These are phyloP conservation scores for Orthosia gracilis DNA, from an alignment of 2,888 invertebrate species.

Conservation along the genomic window DNA sequence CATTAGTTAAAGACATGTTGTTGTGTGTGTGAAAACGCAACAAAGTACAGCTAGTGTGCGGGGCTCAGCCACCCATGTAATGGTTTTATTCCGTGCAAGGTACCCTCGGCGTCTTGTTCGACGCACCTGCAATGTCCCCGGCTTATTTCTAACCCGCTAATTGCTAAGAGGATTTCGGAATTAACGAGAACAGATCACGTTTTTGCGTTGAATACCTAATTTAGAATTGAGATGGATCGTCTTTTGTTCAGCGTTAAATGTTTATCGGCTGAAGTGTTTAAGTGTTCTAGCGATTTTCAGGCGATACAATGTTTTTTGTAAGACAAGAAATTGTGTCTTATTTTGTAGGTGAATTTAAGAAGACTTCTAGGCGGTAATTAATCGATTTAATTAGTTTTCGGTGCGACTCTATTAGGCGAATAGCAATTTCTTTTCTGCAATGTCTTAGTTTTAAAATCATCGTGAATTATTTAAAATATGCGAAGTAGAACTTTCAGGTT, in stretches of 20 bases:
- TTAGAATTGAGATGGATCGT: constrained; percentile 56
- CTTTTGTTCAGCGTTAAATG: constrained; percentile 54
- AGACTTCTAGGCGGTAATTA: not conserved
- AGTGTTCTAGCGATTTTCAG: constrained; percentile 26
- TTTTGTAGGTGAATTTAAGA: not conserved
- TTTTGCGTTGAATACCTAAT: constrained; percentile 58
- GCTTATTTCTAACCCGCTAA: constrained; percentile 63
- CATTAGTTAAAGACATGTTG: no score
- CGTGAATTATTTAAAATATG: not conserved
- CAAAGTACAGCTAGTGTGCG: constrained; percentile 41
- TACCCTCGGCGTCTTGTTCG: constrained; percentile 55
- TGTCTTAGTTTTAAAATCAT: not conserved
- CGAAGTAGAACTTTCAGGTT: not conserved
- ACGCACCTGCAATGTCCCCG: constrained; percentile 59
- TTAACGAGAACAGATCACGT: constrained; percentile 60
- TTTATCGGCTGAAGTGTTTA: constrained; percentile 29
- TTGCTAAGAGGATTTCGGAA: constrained; percentile 67
- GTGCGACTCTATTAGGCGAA: no score
- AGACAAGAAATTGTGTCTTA: not conserved
- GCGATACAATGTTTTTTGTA: not conserved
- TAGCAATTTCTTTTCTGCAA: no score
- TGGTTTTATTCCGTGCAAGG: constrained; percentile 59
- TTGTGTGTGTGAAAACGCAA: constrained; percentile 47
- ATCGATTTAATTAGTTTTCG: not conserved
- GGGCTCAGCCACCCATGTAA: constrained; percentile 55